phyloP scores from a whole-genome alignment of 2,888 invertebrate species.

The Acleris literana region DNA sequence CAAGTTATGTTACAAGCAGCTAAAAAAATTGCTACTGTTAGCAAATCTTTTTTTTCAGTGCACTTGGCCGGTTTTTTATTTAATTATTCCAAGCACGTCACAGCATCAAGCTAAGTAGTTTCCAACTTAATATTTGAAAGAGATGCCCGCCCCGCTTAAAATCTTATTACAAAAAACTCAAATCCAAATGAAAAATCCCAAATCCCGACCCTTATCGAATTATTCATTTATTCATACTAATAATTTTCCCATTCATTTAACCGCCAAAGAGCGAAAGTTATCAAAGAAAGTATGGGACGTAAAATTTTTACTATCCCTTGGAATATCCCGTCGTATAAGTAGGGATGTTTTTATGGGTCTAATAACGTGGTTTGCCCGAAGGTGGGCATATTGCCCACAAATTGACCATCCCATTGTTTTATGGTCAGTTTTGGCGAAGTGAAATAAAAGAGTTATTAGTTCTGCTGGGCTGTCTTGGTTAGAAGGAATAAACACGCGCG shows the following conservation, averaged over 20 bases:
- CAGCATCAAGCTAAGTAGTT: too few relatives aligned
- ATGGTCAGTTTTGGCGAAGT: conserved; percentile 39
- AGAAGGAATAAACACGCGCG: too few relatives aligned
- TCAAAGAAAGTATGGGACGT: conserved; percentile 47
- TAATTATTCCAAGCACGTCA: too few relatives aligned
- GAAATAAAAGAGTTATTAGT: conserved; percentile 35
- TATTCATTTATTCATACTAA: conserved; percentile 51
- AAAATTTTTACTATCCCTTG: conserved; percentile 55
- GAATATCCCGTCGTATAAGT: conserved; percentile 48
- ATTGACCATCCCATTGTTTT: conserved; percentile 45
- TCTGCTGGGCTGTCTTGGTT: background rate
- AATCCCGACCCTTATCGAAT: conserved; percentile 42
- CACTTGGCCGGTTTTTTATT: too few relatives aligned
- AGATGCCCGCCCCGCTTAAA: background rate
- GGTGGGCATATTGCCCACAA: conserved; percentile 43
- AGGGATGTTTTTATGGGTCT: conserved; percentile 50
- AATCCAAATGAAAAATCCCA: conserved; percentile 13
- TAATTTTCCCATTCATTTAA: conserved; percentile 52
- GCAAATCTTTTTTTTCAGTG: too few relatives aligned
- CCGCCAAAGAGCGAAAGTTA: conserved; percentile 40
- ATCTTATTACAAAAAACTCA: background rate
- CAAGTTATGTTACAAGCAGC: too few relatives aligned
- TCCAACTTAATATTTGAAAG: too few relatives aligned
- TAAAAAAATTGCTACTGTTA: too few relatives aligned
- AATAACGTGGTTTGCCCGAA: conserved; percentile 48